A percentile compares a stretch with the other conserved stretches of the same genome.
These are phyloP conservation scores for Brachirus orientalis DNA, from an alignment of 2,113 vertebrate species.

Conservation along the genomic window DNA sequence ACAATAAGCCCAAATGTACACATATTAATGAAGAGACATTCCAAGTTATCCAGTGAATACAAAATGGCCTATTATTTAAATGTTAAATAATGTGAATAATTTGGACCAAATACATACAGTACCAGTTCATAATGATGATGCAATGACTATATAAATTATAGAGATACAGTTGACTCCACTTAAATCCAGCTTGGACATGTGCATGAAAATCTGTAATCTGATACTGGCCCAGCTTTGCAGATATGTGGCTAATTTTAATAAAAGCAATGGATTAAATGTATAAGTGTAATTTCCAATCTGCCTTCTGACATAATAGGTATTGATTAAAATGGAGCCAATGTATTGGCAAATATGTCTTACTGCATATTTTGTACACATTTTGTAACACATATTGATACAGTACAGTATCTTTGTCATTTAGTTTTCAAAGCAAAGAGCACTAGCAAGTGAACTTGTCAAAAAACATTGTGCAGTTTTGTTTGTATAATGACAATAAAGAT, in stretches of 20 bases:
- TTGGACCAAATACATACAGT: slow-evolving; percentile 14
- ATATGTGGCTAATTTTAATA: background rate
- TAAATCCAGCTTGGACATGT: background rate
- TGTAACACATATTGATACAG: background rate
- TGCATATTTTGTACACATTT: background rate
- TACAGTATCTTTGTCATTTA: no score
- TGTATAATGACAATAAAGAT: no score
- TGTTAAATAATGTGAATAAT: slow-evolving; percentile 38
- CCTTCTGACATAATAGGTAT: background rate
- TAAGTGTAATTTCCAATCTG: background rate
- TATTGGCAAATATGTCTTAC: background rate
- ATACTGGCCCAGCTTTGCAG: background rate
- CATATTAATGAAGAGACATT: slow-evolving; percentile 47
- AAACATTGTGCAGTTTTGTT: no score
- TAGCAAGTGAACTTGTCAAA: no score
- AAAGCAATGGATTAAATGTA: slow-evolving; percentile 1
- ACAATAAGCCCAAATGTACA: slow-evolving; percentile 10
- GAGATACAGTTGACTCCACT: slow-evolving; percentile 1
- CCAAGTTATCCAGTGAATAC: slow-evolving; percentile 19
- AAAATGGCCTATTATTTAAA: slow-evolving; percentile 52
- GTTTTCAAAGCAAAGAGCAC: no score
- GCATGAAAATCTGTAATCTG: background rate
- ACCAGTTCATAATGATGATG: slow-evolving; percentile 30
- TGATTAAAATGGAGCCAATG: background rate
- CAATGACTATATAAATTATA: slow-evolving; percentile 20